Evolutionary conservation across 2,888 invertebrate species (phyloP), one percentile per base, ranked within the genome.

Genomic region (Synergus itoensis): DNA sequence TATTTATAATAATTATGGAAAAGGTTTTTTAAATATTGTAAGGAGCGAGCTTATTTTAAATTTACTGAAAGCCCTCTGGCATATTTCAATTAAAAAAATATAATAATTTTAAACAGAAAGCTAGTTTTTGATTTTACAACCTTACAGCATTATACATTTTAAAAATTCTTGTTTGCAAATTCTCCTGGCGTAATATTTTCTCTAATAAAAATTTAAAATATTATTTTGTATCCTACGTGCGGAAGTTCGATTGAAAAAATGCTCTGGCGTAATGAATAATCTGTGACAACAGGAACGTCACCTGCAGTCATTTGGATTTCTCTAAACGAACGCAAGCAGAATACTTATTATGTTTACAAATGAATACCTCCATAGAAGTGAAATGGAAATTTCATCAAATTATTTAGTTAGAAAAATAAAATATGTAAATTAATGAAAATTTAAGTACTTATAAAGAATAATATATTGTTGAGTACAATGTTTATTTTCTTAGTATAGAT

Each of bases 271-370:
- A 9, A 73, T 48, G 53, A 28, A 57, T 73, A 36, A n/a, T 57
- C 16, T 53, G 36, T 73, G 28, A 36, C 36, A 36, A 57, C 28
- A 62, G 28, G 62, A 62, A 21, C 21, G 62, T 62, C 62, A 62
- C 28, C 4, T 62, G 4, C n/a, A 40, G 41, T 65, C 65, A 65
- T 41, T 41, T 65, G 41, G 41, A 65, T 65, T 65, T 65, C 65
- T 65, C 41, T 65, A 41, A n/a, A 41, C 4, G 18, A 53, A 73
- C 53, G 73, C 73, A 57, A 53, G n/a, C 11, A 53, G 73, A 16
- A 73, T 73, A 73, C 73, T 73, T n/a, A 73, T 73, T n/a, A 53
- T 53, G 36, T n/a, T 65, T 65, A 41, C 41, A 40, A 65, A 65
- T 41, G 41, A 65, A 40, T 40, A 65, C 41, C 11, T 18, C 40